Conservation (phyloP, 1,140 invertebrate species). For the Drosophila takahashii region DNA sequence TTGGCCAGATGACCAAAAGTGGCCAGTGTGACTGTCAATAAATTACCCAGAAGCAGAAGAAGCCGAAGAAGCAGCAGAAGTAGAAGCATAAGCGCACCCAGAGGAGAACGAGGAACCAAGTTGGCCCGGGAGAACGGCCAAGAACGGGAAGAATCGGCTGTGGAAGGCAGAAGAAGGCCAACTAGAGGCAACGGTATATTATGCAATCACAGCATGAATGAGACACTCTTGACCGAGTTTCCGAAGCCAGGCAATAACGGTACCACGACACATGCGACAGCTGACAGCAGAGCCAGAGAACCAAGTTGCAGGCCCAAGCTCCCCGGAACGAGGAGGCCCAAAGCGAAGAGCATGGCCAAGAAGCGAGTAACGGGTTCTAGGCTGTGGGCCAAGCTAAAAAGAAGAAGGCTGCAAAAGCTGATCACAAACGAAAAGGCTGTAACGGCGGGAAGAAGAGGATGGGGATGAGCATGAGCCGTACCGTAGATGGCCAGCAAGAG, state of each 20-base stretch:
- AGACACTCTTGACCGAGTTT: constrained; percentile 84
- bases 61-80: constrained; percentile 58
- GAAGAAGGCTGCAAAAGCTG: constrained; percentile 5
- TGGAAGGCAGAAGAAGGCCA: constrained; percentile 45
- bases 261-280: constrained; percentile 77
- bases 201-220: constrained; percentile 84
- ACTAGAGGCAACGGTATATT: constrained; percentile 74
- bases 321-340: constrained; percentile 26
- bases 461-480: background rate
- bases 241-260: constrained; percentile 80
- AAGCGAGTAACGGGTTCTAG: constrained; percentile 75
- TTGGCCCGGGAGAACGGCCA: constrained; percentile 34
- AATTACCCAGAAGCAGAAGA: constrained; percentile 64
- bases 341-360: constrained; percentile 39
- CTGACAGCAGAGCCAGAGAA: constrained; percentile 54
- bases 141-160: constrained; percentile 35
- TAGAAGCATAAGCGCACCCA: constrained; percentile 45
- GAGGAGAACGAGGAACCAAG: constrained; percentile 23
- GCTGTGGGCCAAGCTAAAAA: constrained; percentile 41
- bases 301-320: constrained; percentile 37
- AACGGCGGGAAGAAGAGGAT: background rate
- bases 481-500: constrained; percentile 27
- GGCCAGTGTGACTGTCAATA: constrained; percentile 75
- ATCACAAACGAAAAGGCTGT: constrained; percentile 9
- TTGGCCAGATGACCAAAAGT: constrained; percentile 70